Evolutionary conservation across 2,797 vertebrate species (phyloP), one percentile per base, ranked within the genome.

Genomic region (Poeciliopsis infans): DNA sequence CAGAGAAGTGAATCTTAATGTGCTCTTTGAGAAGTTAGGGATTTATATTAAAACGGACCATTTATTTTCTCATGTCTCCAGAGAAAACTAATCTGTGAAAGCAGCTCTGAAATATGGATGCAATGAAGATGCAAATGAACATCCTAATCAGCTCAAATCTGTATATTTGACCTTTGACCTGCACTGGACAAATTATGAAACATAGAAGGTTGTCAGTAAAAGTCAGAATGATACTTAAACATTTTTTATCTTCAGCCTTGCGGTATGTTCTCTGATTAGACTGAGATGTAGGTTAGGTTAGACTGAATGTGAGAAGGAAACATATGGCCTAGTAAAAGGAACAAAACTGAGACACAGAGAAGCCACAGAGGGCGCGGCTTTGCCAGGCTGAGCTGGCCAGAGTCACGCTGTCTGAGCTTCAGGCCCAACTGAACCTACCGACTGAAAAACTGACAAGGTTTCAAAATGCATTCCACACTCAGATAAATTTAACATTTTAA

Each of bases 311-410:
- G 39, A 69, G 39, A 41, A n/a, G 66, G 23, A 69, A 43, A 43
- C 66, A 69, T 69, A 69, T 69, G 66, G 39, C 23, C 61, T 28
- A 45, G 36, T 55, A 73, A 43, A 73, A 55, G 18, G 70, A 31
- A 66, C 10, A 28, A 66, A n/a, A 72, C 31, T 36, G 43, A 64
- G 76, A 0, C 43, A 33, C 79, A 59, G 0, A 64, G 0, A 43
- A 69, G 36, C 23, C 66, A n/a, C 39, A 43, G 39, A 69, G 23
- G 64, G 64, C 1, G 23, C 33, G 0, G 39, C 39, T 43, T 43
- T 43, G 66, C 66, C 23, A 69, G 39, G 36, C 66, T 43, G 66
- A 69, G 66, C 39, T n/a, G 66, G 66, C 39, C 66, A 43, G 39
- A 13, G 11, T 43, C 66, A 69, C 43, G 39, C 66, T 69, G 39